Conservation (phyloP, 2,888 invertebrate species). For the Plagiodera versicolora region DNA sequence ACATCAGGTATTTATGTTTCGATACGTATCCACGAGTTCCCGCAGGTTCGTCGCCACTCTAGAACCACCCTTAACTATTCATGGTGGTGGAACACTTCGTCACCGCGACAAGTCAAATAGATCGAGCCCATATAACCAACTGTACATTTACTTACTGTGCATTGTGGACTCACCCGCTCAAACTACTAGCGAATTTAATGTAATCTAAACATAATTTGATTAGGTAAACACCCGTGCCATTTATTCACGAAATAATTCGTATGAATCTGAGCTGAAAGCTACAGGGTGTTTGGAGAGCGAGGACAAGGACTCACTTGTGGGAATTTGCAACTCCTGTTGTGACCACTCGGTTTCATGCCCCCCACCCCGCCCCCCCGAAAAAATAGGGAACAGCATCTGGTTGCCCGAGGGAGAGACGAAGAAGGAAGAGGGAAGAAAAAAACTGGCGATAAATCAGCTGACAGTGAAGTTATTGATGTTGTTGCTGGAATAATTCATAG, state of each 20-base stretch:
- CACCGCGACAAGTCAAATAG: constrained; percentile 38
- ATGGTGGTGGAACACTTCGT: constrained; percentile 39
- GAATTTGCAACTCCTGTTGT: no score
- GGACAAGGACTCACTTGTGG: no score
- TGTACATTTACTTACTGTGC: constrained; percentile 38
- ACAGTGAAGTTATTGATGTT: constrained; percentile 48
- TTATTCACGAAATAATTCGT: constrained; percentile 35
- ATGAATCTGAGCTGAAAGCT: constrained; percentile 25
- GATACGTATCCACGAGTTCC: not conserved
- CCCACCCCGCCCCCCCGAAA: no score
- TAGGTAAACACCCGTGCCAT: constrained; percentile 42
- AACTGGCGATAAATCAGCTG: constrained; percentile 39
- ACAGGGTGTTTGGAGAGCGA: no score
- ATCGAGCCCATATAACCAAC: constrained; percentile 38
- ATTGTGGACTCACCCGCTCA: constrained; percentile 39
- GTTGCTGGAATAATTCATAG: constrained; percentile 51
- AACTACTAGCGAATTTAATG: constrained; percentile 45
- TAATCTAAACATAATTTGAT: constrained; percentile 43
- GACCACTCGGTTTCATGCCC: no score
- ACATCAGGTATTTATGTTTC: not conserved
- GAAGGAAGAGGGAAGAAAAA: constrained; percentile 14
- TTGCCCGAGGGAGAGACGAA: constrained; percentile 15
- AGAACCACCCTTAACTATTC: constrained; percentile 31
- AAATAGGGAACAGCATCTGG: constrained; percentile 14
- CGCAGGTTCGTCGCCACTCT: not conserved